phyloP scores from a whole-genome alignment of 2,888 invertebrate genomes.

The Malachius bipustulatus region DNA sequence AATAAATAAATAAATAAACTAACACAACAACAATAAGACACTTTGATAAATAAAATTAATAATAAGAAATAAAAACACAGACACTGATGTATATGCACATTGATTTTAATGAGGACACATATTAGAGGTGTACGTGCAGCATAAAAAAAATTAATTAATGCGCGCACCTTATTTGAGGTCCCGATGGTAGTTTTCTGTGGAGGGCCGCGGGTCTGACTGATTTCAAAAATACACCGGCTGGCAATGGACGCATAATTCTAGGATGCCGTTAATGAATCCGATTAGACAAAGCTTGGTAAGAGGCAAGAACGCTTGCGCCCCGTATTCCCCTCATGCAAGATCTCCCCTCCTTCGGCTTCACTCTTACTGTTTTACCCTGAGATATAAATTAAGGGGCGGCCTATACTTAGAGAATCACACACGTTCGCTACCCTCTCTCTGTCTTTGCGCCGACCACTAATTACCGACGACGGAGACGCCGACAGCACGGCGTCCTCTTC shows the following conservation, averaged over 20 bases:
- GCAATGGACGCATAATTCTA: conserved; percentile 44
- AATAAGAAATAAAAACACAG: no score
- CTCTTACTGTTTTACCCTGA: conserved; percentile 40
- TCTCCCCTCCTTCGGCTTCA: conserved; percentile 27
- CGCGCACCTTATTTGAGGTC: conserved; percentile 27
- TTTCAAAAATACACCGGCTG: conserved; percentile 42
- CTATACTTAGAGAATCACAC: conserved; percentile 38
- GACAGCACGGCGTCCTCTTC: conserved; percentile 24
- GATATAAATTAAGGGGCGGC: conserved; percentile 41
- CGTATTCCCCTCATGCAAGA: conserved; percentile 22
- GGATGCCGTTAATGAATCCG: conserved; percentile 48
- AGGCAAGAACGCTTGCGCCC: conserved; percentile 39
- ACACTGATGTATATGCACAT: no score
- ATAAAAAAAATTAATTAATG: no score
- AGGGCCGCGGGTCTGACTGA: conserved; percentile 38
- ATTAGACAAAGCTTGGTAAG: conserved; percentile 42
- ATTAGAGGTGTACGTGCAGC: no score
- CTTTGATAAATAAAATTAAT: no score
- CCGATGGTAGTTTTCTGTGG: conserved; percentile 29
- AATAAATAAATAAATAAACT: no score
- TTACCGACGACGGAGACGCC: conserved; percentile 33
- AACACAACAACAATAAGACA: no score
- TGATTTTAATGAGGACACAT: no score
- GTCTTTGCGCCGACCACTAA: conserved; percentile 36
- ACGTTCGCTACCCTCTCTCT: conserved; percentile 32